These are phyloP conservation scores for Lota lota DNA, from an alignment of 2,113 vertebrate genomes.

Conservation along the genomic window DNA sequence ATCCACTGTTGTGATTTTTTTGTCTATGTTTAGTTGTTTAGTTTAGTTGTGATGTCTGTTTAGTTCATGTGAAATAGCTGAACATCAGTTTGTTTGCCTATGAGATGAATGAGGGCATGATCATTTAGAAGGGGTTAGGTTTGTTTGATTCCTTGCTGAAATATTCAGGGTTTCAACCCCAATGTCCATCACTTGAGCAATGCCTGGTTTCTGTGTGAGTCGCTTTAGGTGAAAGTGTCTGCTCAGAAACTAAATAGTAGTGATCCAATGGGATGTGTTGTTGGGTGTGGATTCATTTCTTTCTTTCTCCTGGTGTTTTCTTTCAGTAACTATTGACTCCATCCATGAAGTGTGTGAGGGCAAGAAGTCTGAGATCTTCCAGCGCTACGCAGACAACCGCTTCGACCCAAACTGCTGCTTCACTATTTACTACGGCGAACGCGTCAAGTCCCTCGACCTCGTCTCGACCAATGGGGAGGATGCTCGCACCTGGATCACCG, in stretches of 20 bases:
- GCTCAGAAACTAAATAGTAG: too few relatives aligned
- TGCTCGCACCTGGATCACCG: constrained; percentile 90
- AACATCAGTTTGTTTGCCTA: not conserved
- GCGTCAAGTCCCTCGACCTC: constrained; percentile 88
- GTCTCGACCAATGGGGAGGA: constrained; percentile 83
- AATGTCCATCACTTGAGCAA: too few relatives aligned
- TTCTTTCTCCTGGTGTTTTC: too few relatives aligned
- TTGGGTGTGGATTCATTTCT: too few relatives aligned
- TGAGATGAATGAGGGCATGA: not conserved
- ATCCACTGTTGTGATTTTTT: not conserved
- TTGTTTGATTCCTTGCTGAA: too few relatives aligned
- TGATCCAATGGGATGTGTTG: too few relatives aligned
- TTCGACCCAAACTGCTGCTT: constrained; percentile 96
- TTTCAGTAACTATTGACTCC: constrained; percentile 82
- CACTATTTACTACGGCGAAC: constrained; percentile 91
- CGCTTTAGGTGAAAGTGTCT: too few relatives aligned
- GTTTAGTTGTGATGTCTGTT: not conserved
- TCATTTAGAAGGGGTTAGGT: not conserved
- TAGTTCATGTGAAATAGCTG: not conserved
- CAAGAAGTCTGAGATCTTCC: constrained; percentile 90
- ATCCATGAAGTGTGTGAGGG: constrained; percentile 95
- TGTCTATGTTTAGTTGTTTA: not conserved
- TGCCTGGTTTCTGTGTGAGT: too few relatives aligned
- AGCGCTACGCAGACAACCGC: constrained; percentile 82
- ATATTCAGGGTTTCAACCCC: not conserved